A percentile compares a stretch with the other conserved stretches of the same genome.
Conservation (phyloP, 2,113 vertebrate species). For the Lepisosteus oculatus region DNA sequence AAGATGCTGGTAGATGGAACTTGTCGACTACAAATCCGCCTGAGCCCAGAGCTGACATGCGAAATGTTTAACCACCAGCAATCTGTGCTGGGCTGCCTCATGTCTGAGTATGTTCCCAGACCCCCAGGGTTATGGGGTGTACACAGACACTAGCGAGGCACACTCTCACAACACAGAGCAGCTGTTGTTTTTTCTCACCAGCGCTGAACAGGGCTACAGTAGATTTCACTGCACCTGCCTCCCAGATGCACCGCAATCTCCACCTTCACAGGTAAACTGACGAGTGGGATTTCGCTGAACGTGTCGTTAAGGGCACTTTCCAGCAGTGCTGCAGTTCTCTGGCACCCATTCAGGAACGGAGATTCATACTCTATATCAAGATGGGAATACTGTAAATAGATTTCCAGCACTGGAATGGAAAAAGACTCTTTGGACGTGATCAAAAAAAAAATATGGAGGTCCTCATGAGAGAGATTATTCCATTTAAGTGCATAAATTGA, state of each 20-base stretch:
- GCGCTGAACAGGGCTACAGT: too few species aligned
- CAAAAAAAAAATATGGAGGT: conserved; percentile 2
- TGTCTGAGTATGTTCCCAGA: neutral
- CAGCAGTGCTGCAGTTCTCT: too few species aligned
- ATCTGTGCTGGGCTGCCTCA: neutral
- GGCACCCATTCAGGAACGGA: conserved; percentile 9
- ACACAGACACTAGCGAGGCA: neutral
- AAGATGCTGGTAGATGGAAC: neutral
- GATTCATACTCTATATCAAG: conserved; percentile 11
- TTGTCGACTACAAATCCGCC: neutral
- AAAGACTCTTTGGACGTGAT: neutral
- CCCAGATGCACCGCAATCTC: too few species aligned
- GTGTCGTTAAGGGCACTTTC: too few species aligned
- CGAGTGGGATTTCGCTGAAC: too few species aligned
- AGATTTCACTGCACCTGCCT: too few species aligned
- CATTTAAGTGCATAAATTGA: neutral
- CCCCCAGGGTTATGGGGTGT: too few species aligned
- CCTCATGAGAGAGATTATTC: neutral
- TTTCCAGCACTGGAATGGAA: neutral
- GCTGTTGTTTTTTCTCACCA: too few species aligned
- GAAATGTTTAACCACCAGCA: neutral
- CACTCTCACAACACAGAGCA: neutral
- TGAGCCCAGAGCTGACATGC: neutral
- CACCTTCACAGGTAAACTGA: too few species aligned
- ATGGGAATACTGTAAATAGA: conserved; percentile 9